Percentiles rank a stretch among this genome's conserved stretches.
phyloP scores from a whole-genome alignment of 2,113 vertebrate species.

The Thalassarche chlororhynchos region DNA sequence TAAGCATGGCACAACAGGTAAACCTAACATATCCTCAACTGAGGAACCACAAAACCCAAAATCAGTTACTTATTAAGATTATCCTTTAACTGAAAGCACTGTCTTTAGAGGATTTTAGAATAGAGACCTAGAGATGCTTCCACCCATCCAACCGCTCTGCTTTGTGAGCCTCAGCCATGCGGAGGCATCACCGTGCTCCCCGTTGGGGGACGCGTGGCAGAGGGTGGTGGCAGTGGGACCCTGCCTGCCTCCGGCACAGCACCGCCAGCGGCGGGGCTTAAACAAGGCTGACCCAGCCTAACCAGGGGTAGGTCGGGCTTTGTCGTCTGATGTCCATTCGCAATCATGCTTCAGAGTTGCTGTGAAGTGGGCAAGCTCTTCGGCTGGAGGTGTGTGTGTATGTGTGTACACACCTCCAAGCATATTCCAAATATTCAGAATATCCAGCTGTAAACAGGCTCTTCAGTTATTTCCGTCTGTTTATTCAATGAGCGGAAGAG shows the following conservation, averaged over 20 bases:
- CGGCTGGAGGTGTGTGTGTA: accelerated
- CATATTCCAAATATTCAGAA: neutral
- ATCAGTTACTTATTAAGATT: neutral
- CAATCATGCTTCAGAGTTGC: neutral
- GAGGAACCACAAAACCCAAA: neutral
- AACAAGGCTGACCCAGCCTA: neutral
- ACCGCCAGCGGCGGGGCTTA: neutral
- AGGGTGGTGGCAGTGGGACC: neutral
- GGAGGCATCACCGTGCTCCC: neutral
- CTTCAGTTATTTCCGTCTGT: neutral
- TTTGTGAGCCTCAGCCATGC: accelerated
- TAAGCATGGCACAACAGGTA: neutral
- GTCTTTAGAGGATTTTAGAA: neutral
- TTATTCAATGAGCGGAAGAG: neutral
- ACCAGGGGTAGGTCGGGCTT: neutral
- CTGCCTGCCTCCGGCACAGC: too few relatives aligned
- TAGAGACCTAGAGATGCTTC: neutral
- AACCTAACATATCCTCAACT: neutral
- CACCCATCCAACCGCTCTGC: neutral
- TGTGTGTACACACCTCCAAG: neutral
- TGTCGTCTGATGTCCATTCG: neutral
- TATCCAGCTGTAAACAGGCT: neutral
- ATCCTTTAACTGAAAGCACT: too few relatives aligned
- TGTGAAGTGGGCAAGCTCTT: neutral
- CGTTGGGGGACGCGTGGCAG: accelerated